A percentile compares a stretch with the other conserved stretches of the same genome.
Evolutionary conservation across 1,140 invertebrate genomes (phyloP).

Genomic region (Lordiphosa mommai): DNA sequence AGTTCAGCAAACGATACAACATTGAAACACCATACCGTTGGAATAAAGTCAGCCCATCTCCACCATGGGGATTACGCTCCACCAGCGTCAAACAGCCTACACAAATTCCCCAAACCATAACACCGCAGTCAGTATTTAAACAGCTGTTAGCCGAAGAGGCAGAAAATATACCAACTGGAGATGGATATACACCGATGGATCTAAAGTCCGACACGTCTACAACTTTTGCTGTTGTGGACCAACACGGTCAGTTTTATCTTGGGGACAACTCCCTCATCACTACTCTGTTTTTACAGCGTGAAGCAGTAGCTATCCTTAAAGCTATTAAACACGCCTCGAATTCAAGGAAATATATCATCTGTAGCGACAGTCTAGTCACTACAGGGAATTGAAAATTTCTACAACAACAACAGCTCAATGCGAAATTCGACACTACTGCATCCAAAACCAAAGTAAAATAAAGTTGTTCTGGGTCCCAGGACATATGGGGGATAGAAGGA

Average conservation of each 20-base stretch:
- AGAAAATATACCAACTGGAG: neutral
- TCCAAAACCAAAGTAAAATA: too few relatives aligned
- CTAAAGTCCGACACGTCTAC: neutral
- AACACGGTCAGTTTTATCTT: neutral
- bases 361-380: neutral
- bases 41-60: too few relatives aligned
- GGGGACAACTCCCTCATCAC: constrained; percentile 3
- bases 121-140: neutral
- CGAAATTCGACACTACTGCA: neutral
- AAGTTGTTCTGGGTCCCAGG: too few relatives aligned
- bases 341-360: neutral
- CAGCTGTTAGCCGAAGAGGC: constrained; percentile 1
- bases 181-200: neutral
- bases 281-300: constrained; percentile 2
- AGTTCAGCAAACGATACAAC: neutral
- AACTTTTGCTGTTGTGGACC: constrained; percentile 1
- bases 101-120: neutral
- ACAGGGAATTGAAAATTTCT: constrained; percentile 3
- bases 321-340: constrained; percentile 2
- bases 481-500: too few relatives aligned
- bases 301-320: constrained; percentile 5
- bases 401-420: constrained; percentile 1
- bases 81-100: too few relatives aligned
- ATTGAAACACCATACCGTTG: neutral
- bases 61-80: too few relatives aligned